Conservation (phyloP, 2,113 vertebrate genomes). For the Capreolus pygargus region DNA sequence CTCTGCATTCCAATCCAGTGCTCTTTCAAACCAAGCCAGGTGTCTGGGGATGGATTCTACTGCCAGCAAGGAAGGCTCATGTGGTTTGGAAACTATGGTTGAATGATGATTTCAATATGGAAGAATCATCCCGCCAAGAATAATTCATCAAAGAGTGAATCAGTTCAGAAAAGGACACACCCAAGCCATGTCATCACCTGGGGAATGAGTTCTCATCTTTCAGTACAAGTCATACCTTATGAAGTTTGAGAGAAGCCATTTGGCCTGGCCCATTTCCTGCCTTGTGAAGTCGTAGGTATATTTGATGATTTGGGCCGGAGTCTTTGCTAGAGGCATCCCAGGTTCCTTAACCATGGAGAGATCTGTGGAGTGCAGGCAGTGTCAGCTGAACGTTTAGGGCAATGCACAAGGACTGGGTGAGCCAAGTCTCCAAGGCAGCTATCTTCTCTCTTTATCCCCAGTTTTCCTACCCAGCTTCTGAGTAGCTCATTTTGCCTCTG, state of each 20-base stretch:
- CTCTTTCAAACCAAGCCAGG: neutral
- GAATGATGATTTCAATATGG: conserved; percentile 37
- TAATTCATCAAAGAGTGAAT: conserved; percentile 44
- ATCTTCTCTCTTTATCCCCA: neutral
- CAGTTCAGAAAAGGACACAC: neutral
- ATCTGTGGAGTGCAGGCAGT: accelerated
- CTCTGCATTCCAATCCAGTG: neutral
- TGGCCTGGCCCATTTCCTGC: conserved; percentile 26
- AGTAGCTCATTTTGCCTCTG: neutral
- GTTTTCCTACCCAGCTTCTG: neutral
- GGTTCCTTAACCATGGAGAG: neutral
- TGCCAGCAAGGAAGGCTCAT: neutral
- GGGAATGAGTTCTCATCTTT: conserved; percentile 42
- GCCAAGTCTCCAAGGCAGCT: neutral
- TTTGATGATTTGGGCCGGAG: neutral
- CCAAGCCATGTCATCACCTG: conserved; percentile 55
- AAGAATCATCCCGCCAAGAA: conserved; percentile 14
- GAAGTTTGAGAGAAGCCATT: neutral
- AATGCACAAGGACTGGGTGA: neutral
- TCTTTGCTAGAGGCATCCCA: neutral
- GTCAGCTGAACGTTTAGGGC: neutral
- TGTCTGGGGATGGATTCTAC: neutral
- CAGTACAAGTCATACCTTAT: neutral
- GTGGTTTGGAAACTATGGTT: neutral
- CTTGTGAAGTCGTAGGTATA: neutral